phyloP scores from a whole-genome alignment of 2,113 vertebrate genomes.

The Antennarius striatus region DNA sequence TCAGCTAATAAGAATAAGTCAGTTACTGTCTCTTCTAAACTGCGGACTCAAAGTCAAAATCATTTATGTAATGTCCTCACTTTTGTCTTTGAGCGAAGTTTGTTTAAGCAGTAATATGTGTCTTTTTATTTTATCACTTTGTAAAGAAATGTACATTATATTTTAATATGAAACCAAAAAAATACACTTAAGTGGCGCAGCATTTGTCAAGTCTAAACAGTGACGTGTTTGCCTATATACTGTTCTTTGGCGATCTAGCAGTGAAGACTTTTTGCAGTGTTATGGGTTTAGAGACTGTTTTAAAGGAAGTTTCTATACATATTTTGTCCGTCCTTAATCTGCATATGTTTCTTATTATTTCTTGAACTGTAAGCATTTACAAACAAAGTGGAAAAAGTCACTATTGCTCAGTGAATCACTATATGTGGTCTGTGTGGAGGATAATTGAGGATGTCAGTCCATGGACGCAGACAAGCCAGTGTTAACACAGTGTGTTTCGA shows the following conservation, averaged over 20 bases:
- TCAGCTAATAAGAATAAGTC: conserved; percentile 36
- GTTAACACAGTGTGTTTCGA: conserved; percentile 51
- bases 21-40: conserved; percentile 17
- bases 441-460: not conserved
- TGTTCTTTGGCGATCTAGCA: conserved; percentile 81
- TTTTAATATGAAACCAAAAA: conserved; percentile 83
- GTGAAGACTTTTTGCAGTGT: conserved; percentile 79
- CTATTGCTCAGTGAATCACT: conserved; percentile 32
- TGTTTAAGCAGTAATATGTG: conserved; percentile 63
- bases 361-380: conserved; percentile 66
- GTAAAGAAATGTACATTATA: conserved; percentile 86
- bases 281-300: conserved; percentile 76
- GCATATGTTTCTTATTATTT: conserved; percentile 56
- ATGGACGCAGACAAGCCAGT: conserved; percentile 25
- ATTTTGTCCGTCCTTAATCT: conserved; percentile 65
- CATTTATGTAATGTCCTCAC: conserved; percentile 14
- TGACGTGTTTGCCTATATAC: conserved; percentile 85
- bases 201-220: conserved; percentile 83
- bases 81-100: conserved; percentile 48
- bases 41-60: conserved; percentile 6
- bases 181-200: conserved; percentile 74
- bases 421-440: conserved; percentile 29
- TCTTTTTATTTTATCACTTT: conserved; percentile 77
- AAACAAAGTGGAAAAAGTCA: conserved; percentile 32
- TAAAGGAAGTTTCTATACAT: conserved; percentile 62